Conservation (phyloP, 2,113 vertebrate species). For the Madoqua kirkii region DNA sequence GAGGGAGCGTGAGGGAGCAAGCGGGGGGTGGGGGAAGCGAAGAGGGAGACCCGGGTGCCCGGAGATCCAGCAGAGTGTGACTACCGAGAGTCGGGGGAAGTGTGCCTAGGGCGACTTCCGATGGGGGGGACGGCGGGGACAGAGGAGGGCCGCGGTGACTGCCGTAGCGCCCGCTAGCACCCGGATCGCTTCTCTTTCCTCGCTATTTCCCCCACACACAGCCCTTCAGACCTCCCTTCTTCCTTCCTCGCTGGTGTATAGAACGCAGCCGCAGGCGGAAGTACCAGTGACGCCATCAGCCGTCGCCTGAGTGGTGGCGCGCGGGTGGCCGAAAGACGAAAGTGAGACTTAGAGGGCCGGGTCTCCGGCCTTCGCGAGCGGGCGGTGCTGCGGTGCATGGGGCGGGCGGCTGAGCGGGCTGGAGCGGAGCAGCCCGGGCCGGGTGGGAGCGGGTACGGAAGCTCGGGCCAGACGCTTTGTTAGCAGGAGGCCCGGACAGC, state of each 20-base stretch:
- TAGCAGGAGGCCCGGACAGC: background rate
- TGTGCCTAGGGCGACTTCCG: background rate
- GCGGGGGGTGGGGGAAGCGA: background rate
- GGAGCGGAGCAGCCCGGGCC: rapidly evolving
- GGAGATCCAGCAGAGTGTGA: background rate
- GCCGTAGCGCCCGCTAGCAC: background rate
- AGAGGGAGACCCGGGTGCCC: background rate
- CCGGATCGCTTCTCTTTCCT: background rate
- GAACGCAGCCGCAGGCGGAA: slow-evolving; percentile 63
- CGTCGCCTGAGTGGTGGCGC: slow-evolving; percentile 42
- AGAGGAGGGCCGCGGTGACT: background rate
- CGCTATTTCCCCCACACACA: slow-evolving; percentile 5
- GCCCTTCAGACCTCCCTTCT: slow-evolving; percentile 48
- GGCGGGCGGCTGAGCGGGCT: background rate
- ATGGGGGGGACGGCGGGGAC: background rate
- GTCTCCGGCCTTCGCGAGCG: rapidly evolving
- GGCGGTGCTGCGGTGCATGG: background rate
- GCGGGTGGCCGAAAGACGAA: background rate
- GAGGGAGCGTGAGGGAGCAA: background rate
- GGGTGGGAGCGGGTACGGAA: background rate
- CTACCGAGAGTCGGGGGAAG: background rate
- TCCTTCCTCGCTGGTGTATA: slow-evolving; percentile 11
- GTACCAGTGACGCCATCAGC: slow-evolving; percentile 59
- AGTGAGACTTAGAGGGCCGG: background rate
- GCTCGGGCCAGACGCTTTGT: background rate